Base-by-base conservation (phyloP, 1,140 invertebrate genomes). In the Camponotus floridanus region DNA sequence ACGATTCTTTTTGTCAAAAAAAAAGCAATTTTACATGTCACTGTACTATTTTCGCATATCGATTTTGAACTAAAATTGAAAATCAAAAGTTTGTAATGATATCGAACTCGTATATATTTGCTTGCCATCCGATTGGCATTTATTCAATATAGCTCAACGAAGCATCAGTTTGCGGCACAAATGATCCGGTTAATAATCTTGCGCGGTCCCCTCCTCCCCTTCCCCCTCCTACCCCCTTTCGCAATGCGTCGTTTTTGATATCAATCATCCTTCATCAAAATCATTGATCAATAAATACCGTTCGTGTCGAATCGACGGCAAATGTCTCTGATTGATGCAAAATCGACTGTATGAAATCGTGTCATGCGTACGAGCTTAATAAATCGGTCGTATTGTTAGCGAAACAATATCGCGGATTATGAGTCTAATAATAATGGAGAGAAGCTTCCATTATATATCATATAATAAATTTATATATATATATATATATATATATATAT, bases 141-240 rank as follows among this genome's bases (percentile, higher is more conserved):
- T 80, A 80, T 74, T 83, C 79, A 83, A 83, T 83, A 31, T 45
- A 61, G 18, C 33, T 80, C 51, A 57, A 80, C 78, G 78, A 70
- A 59, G 36, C 68, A 42, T 83, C 55, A 26, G 26, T 73, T 83
- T 61, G 57, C 31, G 45, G n/a, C 39, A 59, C 55, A 74, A 74
- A 83, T 83, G 79, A 83, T 83, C 55, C 45, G 39, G 39, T 74
- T 64, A 74, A 71, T 81, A 81, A 81, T 81, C 67, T 59, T 65
- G 45, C 15, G 15, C 45, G 48, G 48, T 4, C 48, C 11, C 11
- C 45, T 48, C 48, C 4, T 5, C 6, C 15, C 15, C 7, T 3
- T 5, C 48, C 48, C 4, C 6, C 15, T 6, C 15, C 15, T 4
- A 1, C 15, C 18, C 39, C 26, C 13, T 21, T 7, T 1, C 36